Evolutionary conservation across 2,113 vertebrate genomes (phyloP), one percentile per base, ranked within the genome.

Genomic region (Rhabdomys dilectus): DNA sequence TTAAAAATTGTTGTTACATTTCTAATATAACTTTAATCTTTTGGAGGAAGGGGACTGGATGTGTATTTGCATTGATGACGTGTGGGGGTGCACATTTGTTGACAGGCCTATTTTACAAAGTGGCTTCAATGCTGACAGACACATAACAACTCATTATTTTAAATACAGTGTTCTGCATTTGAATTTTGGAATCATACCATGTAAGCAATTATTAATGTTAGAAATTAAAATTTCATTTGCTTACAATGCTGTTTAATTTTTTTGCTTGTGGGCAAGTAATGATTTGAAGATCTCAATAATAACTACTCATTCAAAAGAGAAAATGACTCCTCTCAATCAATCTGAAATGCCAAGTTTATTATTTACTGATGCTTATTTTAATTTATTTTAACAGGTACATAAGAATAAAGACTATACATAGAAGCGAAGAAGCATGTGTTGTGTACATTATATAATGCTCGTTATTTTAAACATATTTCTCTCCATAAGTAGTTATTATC

Each of bases 231-330:
- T 97, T 96, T 81, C 29, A 68, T 94, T 96, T 95, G 48, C 93
- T 95, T 92, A 78, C 56, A 48, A 21, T 91, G 39, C 66, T 91
- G 3, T 89, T 95, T 78, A 73, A 91, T 51, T 92, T 94, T 21
- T 95, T 96, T 95, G 64, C 89, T 94, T 88, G 75, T 36, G 76
- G 80, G 34, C 77, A 72, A 62, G 88, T 91, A 90, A 95, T 91
- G 70, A 94, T 77, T 96, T 96, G 36, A 88, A 97, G 96, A 96
- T 92, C 39, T 95, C 93, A 96, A 76, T 94, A 80, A 96, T 97
- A 89, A 62, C 72, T 94, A 48, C 90, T 97, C 66, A 84, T 87
- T 96, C 90, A 87, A 45, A 82, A 91, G 48, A 87, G 76, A 96
- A 95, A 75, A 87, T 29, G 68, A 82, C 16, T 88, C 93, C 62